phyloP scores from a whole-genome alignment of 2,888 invertebrate genomes.

The Apotomis capreana region DNA sequence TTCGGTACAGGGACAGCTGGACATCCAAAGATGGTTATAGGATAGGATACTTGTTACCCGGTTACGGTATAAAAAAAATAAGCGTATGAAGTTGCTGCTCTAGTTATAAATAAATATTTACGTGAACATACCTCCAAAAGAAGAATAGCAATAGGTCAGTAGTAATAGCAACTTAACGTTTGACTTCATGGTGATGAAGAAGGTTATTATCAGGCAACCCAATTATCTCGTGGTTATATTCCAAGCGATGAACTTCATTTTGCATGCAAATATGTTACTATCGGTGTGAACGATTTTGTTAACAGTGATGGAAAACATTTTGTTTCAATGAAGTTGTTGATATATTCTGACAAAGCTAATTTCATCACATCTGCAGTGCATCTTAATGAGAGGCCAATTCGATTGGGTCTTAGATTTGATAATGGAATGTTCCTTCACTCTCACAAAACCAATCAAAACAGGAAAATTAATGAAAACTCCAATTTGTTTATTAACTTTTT shows the following conservation, averaged over 20 bases:
- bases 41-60: no score
- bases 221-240: constrained; percentile 25
- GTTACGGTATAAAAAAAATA: no score
- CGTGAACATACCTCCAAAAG: constrained; percentile 46
- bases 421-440: no score
- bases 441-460: not conserved
- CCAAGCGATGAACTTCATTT: constrained; percentile 15
- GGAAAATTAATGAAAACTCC: not conserved
- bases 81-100: no score
- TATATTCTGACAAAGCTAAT: no score
- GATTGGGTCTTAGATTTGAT: no score
- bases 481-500: constrained; percentile 38
- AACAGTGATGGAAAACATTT: constrained; percentile 22
- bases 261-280: constrained; percentile 24
- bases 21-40: no score
- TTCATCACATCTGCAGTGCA: no score
- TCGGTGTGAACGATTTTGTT: constrained; percentile 14
- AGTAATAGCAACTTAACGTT: constrained; percentile 47
- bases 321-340: no score
- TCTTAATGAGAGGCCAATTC: no score
- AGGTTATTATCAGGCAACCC: constrained; percentile 34
- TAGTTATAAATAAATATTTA: not conserved
- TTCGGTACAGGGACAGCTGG: no score
- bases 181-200: constrained; percentile 56
- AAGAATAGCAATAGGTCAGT: constrained; percentile 46